Base-by-base conservation (phyloP, 2,888 invertebrate genomes). In the Leucophenga maculata region DNA sequence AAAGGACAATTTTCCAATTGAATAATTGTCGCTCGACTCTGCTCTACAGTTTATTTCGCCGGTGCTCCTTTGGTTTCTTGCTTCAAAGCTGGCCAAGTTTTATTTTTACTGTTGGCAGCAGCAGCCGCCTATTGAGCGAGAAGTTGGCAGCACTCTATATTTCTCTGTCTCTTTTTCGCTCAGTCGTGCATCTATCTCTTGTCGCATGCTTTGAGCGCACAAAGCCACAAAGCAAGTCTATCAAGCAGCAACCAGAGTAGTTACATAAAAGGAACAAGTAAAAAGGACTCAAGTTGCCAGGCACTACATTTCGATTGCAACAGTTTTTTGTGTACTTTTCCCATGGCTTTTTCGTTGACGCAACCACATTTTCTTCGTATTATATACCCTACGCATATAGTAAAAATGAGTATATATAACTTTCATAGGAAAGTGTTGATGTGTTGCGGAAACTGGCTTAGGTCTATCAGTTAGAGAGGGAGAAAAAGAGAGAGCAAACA, bases 1-100 rank as follows among this genome's bases (percentile, higher is more conserved):
- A 80, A 75, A 74, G 73, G 75, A 75, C 82, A 82, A 82, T 85
- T 85, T 84, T 84, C 83, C 85, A 82, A 84, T 82, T 85, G 85
- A 84, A 84, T 84, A 83, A 80, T 76, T 78, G 75, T 77, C 77
- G 75, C 82, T 71, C 46, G n/a, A 16, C 55, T 83, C 83, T 77
- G 76, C 76, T 78, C 69, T 74, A 39, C 11, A 39, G 6, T 8
- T 1, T n/a, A n/a, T n/a, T n/a, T n/a, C n/a, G n/a, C 39, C 8
- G 3, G 8, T 39, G 39, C 39, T 39, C 6, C 8, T 39, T 11
- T 11, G 9, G 8, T 65, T 32, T 13, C 6, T 22, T 20, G 59
- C 32, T 59, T 16, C 31, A 59, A 50, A n/a, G 50, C 16, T n/a
- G n/a, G 14, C 50, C 50, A 50, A n/a, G 6, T 11, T 11, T 39